A percentile compares a stretch with the other conserved stretches of the same genome.
phyloP scores from a whole-genome alignment of 2,113 vertebrate genomes.

The Archilochus colubris region DNA sequence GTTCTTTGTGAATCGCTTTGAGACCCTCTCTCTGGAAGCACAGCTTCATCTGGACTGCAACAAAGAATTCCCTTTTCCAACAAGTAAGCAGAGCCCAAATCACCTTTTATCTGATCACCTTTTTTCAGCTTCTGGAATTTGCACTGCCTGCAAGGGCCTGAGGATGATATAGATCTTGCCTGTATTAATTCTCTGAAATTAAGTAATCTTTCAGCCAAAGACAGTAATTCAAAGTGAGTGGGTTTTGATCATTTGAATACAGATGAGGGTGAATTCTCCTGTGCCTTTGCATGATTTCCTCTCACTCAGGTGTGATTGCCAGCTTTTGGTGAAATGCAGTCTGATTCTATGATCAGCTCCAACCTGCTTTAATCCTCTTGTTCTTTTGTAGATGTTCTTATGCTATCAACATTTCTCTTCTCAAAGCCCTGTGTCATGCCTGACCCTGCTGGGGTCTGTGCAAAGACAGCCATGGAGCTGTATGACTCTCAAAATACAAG shows the following conservation, averaged over 20 bases:
- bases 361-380: neutral
- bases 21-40: constrained; percentile 96
- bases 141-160: neutral
- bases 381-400: neutral
- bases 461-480: neutral
- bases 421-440: neutral
- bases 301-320: neutral
- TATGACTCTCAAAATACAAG: neutral
- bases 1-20: constrained; percentile 99
- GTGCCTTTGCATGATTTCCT: neutral
- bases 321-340: neutral
- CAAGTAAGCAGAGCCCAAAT: constrained; percentile 82
- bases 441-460: neutral
- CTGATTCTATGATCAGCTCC: neutral
- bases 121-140: constrained; percentile 10
- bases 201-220: neutral
- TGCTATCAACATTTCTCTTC: neutral
- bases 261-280: neutral
- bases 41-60: constrained; percentile 99
- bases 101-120: neutral
- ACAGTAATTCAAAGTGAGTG: neutral
- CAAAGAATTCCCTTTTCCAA: constrained; percentile 99
- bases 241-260: neutral
- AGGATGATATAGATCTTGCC: neutral
- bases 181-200: neutral